Evolutionary conservation across 2,113 vertebrate genomes (phyloP), one percentile per base, ranked within the genome.

Genomic region (Megaceryle torquata): DNA sequence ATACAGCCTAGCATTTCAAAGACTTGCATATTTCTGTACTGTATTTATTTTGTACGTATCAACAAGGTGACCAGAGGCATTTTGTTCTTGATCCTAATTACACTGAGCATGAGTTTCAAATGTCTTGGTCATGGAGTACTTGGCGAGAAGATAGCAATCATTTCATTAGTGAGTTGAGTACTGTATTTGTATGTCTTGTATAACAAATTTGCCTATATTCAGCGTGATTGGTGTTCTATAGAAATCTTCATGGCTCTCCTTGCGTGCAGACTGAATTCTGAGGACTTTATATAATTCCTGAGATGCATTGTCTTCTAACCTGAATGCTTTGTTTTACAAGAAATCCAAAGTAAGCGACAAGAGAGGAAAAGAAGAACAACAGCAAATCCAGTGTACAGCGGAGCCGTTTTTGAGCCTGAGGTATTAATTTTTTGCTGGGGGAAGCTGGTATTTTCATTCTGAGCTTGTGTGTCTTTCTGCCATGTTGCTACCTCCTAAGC

Each of bases 321-420:
- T 29, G 86, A 68, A 74, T 85, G 56, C 95, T 97, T 97, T 93
- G 92, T 95, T 94, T 95, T 93, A 88, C 51, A 98, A 99, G 99
- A 99, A 98, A 99, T 99, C 93, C 99, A 99, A 98, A 99, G 99
- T 97, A 99, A 99, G 97, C 96, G 99, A 86, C 99, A 99, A 97
- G 99, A 99, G 92, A 97, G 99, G 41, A 99, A 99, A 98, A 98
- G 99, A 97, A 99, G 99, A 97, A 99, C 99, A 74, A 99, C 99
- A 17, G 99, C 99, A 53, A 99, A 99, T 93, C 99, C 99, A 6
- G 99, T 99, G 67, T 99, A 99, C 97, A 99, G 99, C 10, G 99
- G 99, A 69, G 99, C 99, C 0, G 98, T 99, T 96, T 99, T 99
- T 95, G 99, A 99, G 96, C 99, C 99, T 1, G 99, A 99, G 99